A percentile compares a stretch with the other conserved stretches of the same genome.
Conservation (phyloP, 2,113 vertebrate genomes). For the Oncorhynchus tshawytscha region DNA sequence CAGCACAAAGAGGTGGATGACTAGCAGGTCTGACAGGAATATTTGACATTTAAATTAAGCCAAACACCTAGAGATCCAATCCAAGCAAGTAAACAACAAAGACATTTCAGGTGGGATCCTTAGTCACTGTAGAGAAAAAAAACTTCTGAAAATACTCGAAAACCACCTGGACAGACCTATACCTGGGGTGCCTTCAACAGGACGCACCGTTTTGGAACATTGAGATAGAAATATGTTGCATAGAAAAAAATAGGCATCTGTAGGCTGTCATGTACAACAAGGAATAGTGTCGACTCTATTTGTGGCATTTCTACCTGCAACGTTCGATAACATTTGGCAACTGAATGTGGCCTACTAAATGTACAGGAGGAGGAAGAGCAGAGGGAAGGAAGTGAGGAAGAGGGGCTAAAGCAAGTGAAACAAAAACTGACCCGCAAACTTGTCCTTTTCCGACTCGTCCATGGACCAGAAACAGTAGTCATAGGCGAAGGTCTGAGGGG, state of each 20-base stretch:
- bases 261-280: not conserved
- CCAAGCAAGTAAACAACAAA: not conserved
- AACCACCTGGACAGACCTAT: too few species aligned
- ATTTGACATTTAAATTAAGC: not conserved
- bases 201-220: too few species aligned
- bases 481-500: slow-evolving; percentile 89
- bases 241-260: not conserved
- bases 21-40: too few species aligned
- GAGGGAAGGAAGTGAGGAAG: not conserved
- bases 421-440: slow-evolving; percentile 83
- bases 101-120: not conserved
- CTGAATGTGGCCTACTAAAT: too few species aligned
- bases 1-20: too few species aligned
- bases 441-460: slow-evolving; percentile 91
- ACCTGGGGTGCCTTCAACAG: too few species aligned
- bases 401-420: not conserved
- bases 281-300: too few species aligned
- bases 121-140: too few species aligned
- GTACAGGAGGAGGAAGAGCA: not conserved
- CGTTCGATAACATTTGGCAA: too few species aligned
- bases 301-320: too few species aligned
- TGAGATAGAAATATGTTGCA: not conserved
- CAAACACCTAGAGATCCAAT: not conserved
- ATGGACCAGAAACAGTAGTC: slow-evolving; percentile 99
- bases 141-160: not conserved